These are phyloP conservation scores for Andrena haemorrhoa DNA, from an alignment of 2,888 invertebrate genomes.

Conservation along the genomic window DNA sequence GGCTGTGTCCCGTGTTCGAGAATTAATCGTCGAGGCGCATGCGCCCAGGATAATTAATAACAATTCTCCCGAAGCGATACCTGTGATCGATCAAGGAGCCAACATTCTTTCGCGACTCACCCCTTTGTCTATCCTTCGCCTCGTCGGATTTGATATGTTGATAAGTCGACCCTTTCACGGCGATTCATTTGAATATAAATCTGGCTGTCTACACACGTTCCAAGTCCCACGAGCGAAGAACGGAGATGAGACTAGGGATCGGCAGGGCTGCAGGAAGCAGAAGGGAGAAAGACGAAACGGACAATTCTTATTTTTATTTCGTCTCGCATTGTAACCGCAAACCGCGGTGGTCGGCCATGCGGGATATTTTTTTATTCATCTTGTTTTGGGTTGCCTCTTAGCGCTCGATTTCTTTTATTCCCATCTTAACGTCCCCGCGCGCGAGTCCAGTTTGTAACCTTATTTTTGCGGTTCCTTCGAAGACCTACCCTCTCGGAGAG, in stretches of 20 bases:
- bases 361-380: conserved; percentile 65
- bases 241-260: conserved; percentile 22
- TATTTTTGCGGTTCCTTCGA: conserved; percentile 32
- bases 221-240: conserved; percentile 26
- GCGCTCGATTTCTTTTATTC: conserved; percentile 25
- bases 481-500: not conserved
- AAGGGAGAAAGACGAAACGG: conserved; percentile 55
- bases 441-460: conserved; percentile 14
- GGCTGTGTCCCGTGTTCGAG: not conserved
- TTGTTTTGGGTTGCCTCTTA: conserved; percentile 63
- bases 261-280: conserved; percentile 10
- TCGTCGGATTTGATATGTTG: conserved; percentile 64
- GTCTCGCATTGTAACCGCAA: conserved; percentile 72
- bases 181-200: conserved; percentile 74
- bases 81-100: conserved; percentile 54
- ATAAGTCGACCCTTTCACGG: conserved; percentile 70
- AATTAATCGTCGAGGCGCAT: conserved; percentile 24
- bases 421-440: conserved; percentile 33
- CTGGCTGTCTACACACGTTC: conserved; percentile 65
- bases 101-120: conserved; percentile 61
- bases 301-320: conserved; percentile 51
- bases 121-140: conserved; percentile 49
- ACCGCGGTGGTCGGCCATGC: conserved; percentile 69
- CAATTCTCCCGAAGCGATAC: conserved; percentile 44
- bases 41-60: conserved; percentile 45